A percentile compares a stretch with the other conserved stretches of the same genome.
Evolutionary conservation across 2,888 invertebrate genomes (phyloP).

Genomic region (Phortica okadai): DNA sequence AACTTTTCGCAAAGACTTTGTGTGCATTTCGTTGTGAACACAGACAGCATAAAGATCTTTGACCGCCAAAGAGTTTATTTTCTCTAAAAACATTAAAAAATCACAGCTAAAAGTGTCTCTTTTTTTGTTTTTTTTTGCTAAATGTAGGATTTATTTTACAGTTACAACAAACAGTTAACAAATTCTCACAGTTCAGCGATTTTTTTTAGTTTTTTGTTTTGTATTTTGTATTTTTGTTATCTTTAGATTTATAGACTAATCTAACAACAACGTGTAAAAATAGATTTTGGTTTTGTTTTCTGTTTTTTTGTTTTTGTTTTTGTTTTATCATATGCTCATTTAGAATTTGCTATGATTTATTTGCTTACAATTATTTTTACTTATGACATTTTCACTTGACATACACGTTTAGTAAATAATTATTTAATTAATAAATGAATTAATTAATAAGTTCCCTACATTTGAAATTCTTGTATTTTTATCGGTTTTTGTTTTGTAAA

Average conservation of each 20-base stretch:
- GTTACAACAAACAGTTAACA: conserved; percentile 63
- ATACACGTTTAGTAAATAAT: conserved; percentile 22
- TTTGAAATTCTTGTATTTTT: conserved; percentile 45
- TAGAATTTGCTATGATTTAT: conserved; percentile 23
- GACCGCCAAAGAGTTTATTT: too few relatives aligned
- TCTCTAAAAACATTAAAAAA: too few relatives aligned
- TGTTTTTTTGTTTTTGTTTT: conserved; percentile 48
- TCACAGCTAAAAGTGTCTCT: too few relatives aligned
- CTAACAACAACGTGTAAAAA: conserved; percentile 70
- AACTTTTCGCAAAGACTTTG: too few relatives aligned
- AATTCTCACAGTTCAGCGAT: conserved; percentile 65
- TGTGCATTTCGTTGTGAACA: too few relatives aligned
- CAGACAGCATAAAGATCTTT: too few relatives aligned
- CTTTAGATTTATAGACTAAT: conserved; percentile 54
- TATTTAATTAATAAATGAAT: background rate
- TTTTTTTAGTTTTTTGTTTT: conserved; percentile 49
- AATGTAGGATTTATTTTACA: conserved; percentile 3
- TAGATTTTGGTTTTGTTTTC: conserved; percentile 56
- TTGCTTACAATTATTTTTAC: conserved; percentile 32
- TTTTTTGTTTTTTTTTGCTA: conserved; percentile 13
- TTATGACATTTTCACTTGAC: conserved; percentile 27
- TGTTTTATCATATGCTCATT: conserved; percentile 37
- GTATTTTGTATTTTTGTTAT: conserved; percentile 21
- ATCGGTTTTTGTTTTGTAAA: conserved; percentile 40
- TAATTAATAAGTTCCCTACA: conserved; percentile 34